A percentile compares a stretch with the other conserved stretches of the same genome.
Conservation (phyloP, 2,113 vertebrate species). For the Dermatemys mawii region DNA sequence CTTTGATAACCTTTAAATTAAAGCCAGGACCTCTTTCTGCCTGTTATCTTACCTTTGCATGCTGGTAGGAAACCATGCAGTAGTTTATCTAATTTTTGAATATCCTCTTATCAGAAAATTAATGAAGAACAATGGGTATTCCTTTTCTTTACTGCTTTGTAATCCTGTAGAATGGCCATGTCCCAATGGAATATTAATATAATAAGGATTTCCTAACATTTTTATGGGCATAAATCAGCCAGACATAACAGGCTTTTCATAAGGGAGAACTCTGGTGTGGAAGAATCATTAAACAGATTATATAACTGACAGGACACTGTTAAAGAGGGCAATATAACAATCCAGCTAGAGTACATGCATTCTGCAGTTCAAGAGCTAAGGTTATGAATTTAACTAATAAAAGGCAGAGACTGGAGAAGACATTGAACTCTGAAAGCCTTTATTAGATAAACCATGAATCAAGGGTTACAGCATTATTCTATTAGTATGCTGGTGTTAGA, state of each 20-base stretch:
- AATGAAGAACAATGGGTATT: constrained; percentile 9
- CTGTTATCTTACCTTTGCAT: neutral
- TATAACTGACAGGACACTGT: neutral
- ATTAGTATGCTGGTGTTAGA: neutral
- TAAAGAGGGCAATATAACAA: constrained; percentile 12
- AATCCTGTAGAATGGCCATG: constrained; percentile 16
- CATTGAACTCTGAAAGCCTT: neutral
- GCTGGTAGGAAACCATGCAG: neutral
- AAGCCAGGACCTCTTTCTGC: neutral
- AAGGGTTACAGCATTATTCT: constrained; percentile 12
- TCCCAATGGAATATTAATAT: neutral
- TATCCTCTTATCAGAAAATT: neutral
- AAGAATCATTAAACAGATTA: constrained; percentile 48
- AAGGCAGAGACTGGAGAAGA: neutral
- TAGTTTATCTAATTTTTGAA: neutral
- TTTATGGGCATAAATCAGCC: neutral
- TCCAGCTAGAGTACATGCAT: neutral
- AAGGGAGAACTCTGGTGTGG: constrained; percentile 16
- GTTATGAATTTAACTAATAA: neutral
- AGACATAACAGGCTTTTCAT: constrained; percentile 39
- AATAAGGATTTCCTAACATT: neutral
- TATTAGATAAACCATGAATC: neutral
- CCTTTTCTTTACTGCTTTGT: neutral
- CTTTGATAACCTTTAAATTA: neutral
- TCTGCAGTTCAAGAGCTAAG: neutral